Evolutionary conservation across 53 echinoderm and acorn worm genomes (phyloP).

Genomic region (Actinopyga echinites): DNA sequence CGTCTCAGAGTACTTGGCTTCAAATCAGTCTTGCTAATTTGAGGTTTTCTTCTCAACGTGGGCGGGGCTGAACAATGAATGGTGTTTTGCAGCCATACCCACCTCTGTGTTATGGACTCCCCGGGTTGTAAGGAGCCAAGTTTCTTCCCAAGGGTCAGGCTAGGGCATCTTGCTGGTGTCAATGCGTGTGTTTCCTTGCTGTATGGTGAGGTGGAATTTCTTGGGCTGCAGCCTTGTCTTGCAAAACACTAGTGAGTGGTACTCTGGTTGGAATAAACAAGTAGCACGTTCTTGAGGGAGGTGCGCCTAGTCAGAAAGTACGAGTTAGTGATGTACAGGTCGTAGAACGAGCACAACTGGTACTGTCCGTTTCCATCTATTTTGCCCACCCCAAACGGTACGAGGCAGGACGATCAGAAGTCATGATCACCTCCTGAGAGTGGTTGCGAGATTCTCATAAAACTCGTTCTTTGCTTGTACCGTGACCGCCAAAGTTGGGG

Average conservation of each 20-base stretch:
- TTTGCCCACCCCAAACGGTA: conserved; percentile 56
- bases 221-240: conserved; percentile 9
- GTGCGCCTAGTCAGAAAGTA: conserved; percentile 32
- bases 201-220: neutral
- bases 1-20: conserved; percentile 36
- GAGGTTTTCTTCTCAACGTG: conserved; percentile 27
- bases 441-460: conserved; percentile 22
- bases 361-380: conserved; percentile 65
- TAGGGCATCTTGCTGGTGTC: conserved; percentile 27
- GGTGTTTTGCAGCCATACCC: conserved; percentile 6
- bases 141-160: neutral
- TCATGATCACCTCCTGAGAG: conserved; percentile 35
- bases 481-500: conserved; percentile 16
- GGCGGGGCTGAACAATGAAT: conserved; percentile 29
- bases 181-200: neutral
- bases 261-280: conserved; percentile 16
- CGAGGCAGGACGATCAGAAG: conserved; percentile 55
- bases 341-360: conserved; percentile 44
- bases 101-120: neutral
- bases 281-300: neutral
- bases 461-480: conserved; percentile 38
- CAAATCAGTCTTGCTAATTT: conserved; percentile 44
- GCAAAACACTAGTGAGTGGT: conserved; percentile 27
- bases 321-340: conserved; percentile 51
- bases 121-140: neutral